Conservation (phyloP, 2,797 vertebrate species). For the Sternotherus odoratus region DNA sequence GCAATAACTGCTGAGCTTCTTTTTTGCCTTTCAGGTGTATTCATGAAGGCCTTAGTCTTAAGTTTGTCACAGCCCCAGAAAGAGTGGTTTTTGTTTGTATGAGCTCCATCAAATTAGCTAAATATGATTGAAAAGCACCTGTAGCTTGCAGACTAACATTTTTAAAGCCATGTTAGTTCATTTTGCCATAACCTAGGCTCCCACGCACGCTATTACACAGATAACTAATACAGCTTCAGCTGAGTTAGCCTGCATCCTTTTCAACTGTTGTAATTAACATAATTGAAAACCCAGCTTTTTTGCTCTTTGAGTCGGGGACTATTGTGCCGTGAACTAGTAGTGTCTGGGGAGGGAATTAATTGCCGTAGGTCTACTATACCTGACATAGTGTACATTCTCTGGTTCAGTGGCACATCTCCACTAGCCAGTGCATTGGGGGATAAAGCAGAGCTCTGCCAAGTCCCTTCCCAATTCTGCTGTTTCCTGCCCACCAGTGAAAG, state of each 20-base stretch:
- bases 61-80: no score
- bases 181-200: neutral
- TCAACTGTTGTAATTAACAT: neutral
- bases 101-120: neutral
- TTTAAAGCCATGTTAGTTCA: neutral
- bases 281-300: neutral
- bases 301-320: neutral
- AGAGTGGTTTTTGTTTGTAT: neutral
- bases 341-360: no score
- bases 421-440: neutral
- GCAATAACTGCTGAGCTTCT: neutral
- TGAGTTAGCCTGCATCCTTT: neutral
- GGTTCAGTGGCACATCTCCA: fast-evolving
- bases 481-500: neutral
- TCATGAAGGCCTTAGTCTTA: neutral
- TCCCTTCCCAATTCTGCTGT: neutral
- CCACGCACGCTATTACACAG: fast-evolving
- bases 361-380: neutral
- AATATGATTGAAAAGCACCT: neutral
- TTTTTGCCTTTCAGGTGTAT: neutral
- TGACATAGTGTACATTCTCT: fast-evolving
- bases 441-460: neutral
- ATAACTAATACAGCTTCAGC: neutral
- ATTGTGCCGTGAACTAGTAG: neutral
- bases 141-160: neutral